Evolutionary conservation across 2,888 invertebrate genomes (phyloP).

Genomic region (Macrophya annulata): DNA sequence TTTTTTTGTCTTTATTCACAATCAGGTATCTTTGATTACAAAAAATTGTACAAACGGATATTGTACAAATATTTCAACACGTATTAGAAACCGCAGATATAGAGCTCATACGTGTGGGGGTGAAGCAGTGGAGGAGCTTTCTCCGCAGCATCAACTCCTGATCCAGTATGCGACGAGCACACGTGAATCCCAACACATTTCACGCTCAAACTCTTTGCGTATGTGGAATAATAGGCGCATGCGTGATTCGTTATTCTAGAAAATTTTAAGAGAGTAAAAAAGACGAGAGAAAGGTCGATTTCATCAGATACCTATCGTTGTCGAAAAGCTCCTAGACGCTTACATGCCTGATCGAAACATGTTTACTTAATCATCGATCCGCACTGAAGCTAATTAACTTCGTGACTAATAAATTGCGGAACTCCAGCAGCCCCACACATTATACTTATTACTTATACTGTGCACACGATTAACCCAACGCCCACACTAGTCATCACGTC

Average conservation of each 20-base stretch:
- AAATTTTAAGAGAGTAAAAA: not conserved
- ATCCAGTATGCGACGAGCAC: slow-evolving; percentile 48
- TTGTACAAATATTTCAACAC: not conserved
- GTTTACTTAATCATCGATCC: not conserved
- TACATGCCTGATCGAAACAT: not conserved
- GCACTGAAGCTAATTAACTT: not conserved
- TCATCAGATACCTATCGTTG: not conserved
- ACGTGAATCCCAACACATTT: slow-evolving; percentile 45
- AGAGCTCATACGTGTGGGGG: slow-evolving; percentile 5
- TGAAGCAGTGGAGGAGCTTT: slow-evolving; percentile 9
- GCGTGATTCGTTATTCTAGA: not conserved
- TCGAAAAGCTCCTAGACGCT: not conserved
- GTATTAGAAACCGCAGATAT: not conserved
- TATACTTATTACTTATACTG: not conserved
- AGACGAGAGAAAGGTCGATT: not conserved
- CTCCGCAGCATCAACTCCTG: slow-evolving; percentile 50
- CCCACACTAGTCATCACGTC: not conserved
- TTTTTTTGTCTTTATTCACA: not conserved
- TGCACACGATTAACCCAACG: not conserved
- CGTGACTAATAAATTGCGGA: not conserved
- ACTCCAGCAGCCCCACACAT: not conserved
- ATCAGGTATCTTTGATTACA: not conserved
- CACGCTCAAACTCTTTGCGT: slow-evolving; percentile 27
- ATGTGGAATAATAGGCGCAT: slow-evolving; percentile 37
- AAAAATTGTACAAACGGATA: not conserved